Base-by-base conservation (phyloP, 2,888 invertebrate genomes). In the Halictus ligatus region DNA sequence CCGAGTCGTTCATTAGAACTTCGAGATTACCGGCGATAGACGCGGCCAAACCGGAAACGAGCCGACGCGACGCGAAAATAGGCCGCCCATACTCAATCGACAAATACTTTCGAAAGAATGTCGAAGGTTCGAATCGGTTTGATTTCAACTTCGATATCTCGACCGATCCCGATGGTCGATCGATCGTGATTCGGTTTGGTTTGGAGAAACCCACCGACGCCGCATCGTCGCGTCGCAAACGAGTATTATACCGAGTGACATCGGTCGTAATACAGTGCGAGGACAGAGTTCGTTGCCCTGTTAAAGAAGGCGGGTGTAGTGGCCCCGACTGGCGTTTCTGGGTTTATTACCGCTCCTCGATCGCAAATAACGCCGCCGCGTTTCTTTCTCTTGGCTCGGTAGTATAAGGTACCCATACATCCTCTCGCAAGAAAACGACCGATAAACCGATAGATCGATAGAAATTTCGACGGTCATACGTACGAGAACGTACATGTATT, bases 231-330 rank as follows among this genome's bases (percentile, higher is more conserved):
- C 29, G 54, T 54, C 71, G 75, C 76, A 60, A 69, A 79, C 73
- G 80, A 75, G 79, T 78, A 85, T 85, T 74, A 83, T 80, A 82
- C 81, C 78, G 80, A 86, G 82, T 86, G 88, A 86, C 81, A 88
- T 83, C 83, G 71, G 48, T 60, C 78, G 78, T 76, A 81, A 78
- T 84, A 80, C 80, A 67, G 67, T 81, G 77, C 84, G 82, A 87
- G 88, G 83, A 80, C 54, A 88, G 93, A 93, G 94, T 94, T 94
- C 93, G 91, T 93, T 94, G 94, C 91, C 92, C 93, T 81, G 91
- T 90, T 87, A 92, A 92, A 92, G 92, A 92, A 92, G 92, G 92
- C 90, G 85, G 86, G 88, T 91, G 84, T 86, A 85, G 80, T 80
- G 88, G 88, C 89, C 87, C 85, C 88, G 82, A 77, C 85, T 88